Evolutionary conservation across 2,797 vertebrate species (phyloP).

Genomic region (Erethizon dorsatum): DNA sequence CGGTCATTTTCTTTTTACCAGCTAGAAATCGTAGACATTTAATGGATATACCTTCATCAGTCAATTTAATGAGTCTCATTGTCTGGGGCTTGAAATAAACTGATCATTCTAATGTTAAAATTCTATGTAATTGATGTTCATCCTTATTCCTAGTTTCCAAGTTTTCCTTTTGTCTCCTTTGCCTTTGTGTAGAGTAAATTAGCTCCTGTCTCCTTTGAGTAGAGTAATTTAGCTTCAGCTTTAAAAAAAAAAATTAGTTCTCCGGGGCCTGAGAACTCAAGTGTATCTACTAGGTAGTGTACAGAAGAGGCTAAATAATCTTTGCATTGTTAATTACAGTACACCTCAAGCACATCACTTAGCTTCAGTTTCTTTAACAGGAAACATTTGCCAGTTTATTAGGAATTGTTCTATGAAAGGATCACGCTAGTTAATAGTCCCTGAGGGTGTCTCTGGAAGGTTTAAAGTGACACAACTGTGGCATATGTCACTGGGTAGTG

Average conservation of each 20-base stretch:
- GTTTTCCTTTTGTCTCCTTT: slow-evolving; percentile 59
- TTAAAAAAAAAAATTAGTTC: neutral
- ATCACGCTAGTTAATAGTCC: neutral
- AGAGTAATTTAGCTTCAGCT: slow-evolving; percentile 51
- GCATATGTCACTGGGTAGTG: neutral
- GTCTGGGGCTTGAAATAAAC: slow-evolving; percentile 72
- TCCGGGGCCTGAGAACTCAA: neutral
- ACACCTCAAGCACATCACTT: neutral
- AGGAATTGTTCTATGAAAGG: neutral
- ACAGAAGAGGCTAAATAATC: neutral
- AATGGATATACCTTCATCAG: slow-evolving; percentile 70
- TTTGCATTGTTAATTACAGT: neutral
- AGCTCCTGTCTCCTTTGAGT: neutral
- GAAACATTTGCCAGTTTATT: neutral
- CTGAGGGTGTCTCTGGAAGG: neutral
- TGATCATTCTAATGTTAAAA: slow-evolving; percentile 71
- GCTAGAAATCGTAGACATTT: slow-evolving; percentile 72
- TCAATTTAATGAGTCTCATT: slow-evolving; percentile 78
- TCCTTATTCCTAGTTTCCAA: slow-evolving; percentile 40
- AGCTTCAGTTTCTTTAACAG: neutral
- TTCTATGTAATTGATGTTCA: slow-evolving; percentile 48
- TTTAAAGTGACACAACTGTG: neutral
- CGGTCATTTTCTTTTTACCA: slow-evolving; percentile 79
- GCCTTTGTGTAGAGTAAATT: slow-evolving; percentile 53
- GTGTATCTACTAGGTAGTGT: neutral